phyloP scores from a whole-genome alignment of 2,888 invertebrate genomes.

The Drosophila acutilabella region DNA sequence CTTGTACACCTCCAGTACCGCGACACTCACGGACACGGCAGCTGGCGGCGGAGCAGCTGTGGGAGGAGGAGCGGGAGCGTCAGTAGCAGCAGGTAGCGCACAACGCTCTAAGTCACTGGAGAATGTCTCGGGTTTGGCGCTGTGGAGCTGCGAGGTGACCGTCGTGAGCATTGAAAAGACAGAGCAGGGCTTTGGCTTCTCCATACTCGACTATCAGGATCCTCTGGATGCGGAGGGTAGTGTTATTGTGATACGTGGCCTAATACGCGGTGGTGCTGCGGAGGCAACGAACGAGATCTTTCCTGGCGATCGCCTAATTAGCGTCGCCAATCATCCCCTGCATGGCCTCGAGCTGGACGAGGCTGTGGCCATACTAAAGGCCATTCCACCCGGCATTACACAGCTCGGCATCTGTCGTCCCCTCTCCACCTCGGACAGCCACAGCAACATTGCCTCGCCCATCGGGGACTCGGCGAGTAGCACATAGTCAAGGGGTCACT shows the following conservation, averaged over 20 bases:
- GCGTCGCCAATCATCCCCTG: constrained; percentile 95
- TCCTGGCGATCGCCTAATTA: constrained; percentile 97
- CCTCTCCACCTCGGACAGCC: constrained; percentile 85
- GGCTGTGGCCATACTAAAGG: constrained; percentile 98
- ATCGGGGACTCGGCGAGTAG: constrained; percentile 82
- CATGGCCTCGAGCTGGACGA: constrained; percentile 97
- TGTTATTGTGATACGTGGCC: constrained; percentile 97
- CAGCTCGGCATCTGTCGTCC: constrained; percentile 96
- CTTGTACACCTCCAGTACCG: constrained; percentile 94
- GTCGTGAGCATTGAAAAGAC: constrained; percentile 96
- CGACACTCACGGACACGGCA: constrained; percentile 89
- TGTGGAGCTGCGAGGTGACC: constrained; percentile 98
- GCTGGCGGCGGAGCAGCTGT: constrained; percentile 62
- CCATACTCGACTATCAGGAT: constrained; percentile 98
- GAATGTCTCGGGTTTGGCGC: constrained; percentile 96
- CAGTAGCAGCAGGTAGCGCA: no score
- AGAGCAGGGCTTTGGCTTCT: constrained; percentile 98
- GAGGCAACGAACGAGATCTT: constrained; percentile 97
- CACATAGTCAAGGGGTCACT: constrained; percentile 80
- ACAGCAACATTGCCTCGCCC: constrained; percentile 85
- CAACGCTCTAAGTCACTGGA: constrained; percentile 95
- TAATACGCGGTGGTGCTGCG: constrained; percentile 99
- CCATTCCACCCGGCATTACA: constrained; percentile 95
- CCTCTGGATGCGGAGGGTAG: constrained; percentile 97
- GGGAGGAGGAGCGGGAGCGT: not conserved